Evolutionary conservation across 2,888 invertebrate species (phyloP).

Genomic region (Oscheius sp.): DNA sequence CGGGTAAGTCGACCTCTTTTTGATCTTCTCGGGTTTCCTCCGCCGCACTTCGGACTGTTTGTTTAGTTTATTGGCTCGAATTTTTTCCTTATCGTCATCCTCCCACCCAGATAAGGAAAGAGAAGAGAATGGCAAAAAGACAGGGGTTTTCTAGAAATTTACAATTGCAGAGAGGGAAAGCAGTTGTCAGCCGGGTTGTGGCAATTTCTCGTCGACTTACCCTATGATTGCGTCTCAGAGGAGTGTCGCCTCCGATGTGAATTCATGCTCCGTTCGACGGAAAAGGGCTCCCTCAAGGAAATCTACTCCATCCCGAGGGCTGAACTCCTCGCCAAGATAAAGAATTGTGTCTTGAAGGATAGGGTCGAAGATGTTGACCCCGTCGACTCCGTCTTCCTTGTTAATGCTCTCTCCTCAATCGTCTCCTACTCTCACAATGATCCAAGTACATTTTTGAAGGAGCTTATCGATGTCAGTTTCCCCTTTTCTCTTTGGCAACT

Average conservation of each 20-base stretch:
- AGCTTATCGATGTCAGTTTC: slow-evolving; percentile 56
- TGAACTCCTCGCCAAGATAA: slow-evolving; percentile 41
- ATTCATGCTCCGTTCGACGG: slow-evolving; percentile 55
- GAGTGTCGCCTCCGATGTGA: slow-evolving; percentile 63
- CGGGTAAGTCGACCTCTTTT: neutral
- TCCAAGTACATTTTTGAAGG: slow-evolving; percentile 50
- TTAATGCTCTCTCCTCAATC: slow-evolving; percentile 57
- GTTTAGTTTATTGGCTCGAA: too few species aligned
- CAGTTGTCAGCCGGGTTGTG: slow-evolving; percentile 61
- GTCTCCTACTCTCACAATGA: slow-evolving; percentile 49
- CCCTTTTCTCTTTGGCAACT: neutral
- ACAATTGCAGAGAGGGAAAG: slow-evolving; percentile 46
- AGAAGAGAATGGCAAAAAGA: neutral
- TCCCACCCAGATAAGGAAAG: neutral
- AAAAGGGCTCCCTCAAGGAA: slow-evolving; percentile 47
- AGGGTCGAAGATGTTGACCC: slow-evolving; percentile 32
- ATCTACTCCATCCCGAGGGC: slow-evolving; percentile 46
- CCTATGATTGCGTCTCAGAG: slow-evolving; percentile 66
- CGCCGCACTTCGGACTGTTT: neutral
- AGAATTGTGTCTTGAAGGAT: slow-evolving; percentile 18
- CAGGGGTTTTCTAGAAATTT: neutral
- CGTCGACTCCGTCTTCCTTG: slow-evolving; percentile 56
- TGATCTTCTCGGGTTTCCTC: too few species aligned
- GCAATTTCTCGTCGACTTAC: slow-evolving; percentile 72
- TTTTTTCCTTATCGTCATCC: neutral